A percentile compares a stretch with the other conserved stretches of the same genome.
Conservation (phyloP, 2,113 vertebrate species). For the Pygoscelis adeliae region DNA sequence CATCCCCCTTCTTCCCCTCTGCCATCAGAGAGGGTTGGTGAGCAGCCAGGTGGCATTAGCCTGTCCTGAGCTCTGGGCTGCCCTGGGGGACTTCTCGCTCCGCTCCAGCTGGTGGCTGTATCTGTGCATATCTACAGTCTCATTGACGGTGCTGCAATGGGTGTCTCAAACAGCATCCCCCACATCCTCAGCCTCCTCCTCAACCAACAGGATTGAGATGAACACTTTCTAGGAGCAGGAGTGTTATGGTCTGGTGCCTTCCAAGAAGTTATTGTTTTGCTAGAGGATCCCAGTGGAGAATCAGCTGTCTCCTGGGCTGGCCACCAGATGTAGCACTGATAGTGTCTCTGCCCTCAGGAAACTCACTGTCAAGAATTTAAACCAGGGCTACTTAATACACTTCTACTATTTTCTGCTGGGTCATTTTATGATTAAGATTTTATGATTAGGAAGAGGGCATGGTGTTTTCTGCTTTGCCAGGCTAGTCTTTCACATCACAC, state of each 20-base stretch:
- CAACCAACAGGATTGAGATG: background rate
- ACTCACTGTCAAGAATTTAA: background rate
- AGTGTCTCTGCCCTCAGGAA: background rate
- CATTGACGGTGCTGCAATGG: fast-evolving
- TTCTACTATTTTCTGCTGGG: background rate
- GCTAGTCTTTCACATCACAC: background rate
- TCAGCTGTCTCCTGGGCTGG: background rate
- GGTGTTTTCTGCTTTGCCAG: background rate
- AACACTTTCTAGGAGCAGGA: background rate
- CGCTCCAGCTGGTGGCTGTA: background rate
- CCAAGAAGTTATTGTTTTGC: background rate
- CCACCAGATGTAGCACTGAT: background rate
- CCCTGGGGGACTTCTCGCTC: fast-evolving
- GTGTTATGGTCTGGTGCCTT: background rate
- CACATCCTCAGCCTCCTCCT: background rate
- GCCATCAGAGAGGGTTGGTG: background rate
- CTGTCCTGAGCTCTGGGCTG: background rate
- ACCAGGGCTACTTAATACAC: background rate
- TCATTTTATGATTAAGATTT: background rate
- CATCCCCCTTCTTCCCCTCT: background rate
- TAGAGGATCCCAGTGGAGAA: background rate
- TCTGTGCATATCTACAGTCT: fast-evolving
- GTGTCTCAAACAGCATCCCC: background rate
- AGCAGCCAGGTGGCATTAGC: background rate
- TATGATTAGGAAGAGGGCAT: background rate